phyloP scores from a whole-genome alignment of 1,140 invertebrate genomes.

The Theocolax elegans region DNA sequence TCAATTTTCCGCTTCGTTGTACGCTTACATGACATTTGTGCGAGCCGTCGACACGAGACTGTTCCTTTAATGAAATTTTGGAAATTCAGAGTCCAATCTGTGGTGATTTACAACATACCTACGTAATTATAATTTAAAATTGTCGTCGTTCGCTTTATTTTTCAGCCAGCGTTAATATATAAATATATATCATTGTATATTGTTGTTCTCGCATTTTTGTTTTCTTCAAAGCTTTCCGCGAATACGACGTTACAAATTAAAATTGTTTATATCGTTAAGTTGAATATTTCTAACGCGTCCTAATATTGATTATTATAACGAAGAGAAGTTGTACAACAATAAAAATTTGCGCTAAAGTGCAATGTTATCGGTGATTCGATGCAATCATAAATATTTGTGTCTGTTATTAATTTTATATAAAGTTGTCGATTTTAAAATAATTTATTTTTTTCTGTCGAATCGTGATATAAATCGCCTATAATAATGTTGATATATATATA shows the following conservation, averaged over 20 bases:
- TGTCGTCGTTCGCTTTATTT: too few relatives aligned
- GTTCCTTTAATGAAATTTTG: neutral
- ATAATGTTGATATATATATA: too few relatives aligned
- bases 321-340: neutral
- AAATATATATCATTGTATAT: too few relatives aligned
- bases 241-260: too few relatives aligned
- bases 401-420: constrained; percentile 21
- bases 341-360: too few relatives aligned
- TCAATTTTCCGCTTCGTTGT: neutral
- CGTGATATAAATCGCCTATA: constrained; percentile 4
- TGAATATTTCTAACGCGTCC: too few relatives aligned
- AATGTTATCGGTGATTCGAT: too few relatives aligned
- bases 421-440: neutral
- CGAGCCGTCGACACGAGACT: neutral
- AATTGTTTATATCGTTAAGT: too few relatives aligned
- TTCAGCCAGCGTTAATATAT: too few relatives aligned
- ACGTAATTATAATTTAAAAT: too few relatives aligned
- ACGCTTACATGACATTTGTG: neutral
- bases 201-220: constrained; percentile 10
- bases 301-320: neutral
- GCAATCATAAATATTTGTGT: neutral
- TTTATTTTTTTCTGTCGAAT: neutral
- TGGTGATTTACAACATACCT: too few relatives aligned
- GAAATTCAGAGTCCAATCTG: too few relatives aligned
- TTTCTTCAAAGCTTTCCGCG: constrained; percentile 17